Base-by-base conservation (phyloP, 2,113 vertebrate genomes). In the Gnathonemus longibarbis region DNA sequence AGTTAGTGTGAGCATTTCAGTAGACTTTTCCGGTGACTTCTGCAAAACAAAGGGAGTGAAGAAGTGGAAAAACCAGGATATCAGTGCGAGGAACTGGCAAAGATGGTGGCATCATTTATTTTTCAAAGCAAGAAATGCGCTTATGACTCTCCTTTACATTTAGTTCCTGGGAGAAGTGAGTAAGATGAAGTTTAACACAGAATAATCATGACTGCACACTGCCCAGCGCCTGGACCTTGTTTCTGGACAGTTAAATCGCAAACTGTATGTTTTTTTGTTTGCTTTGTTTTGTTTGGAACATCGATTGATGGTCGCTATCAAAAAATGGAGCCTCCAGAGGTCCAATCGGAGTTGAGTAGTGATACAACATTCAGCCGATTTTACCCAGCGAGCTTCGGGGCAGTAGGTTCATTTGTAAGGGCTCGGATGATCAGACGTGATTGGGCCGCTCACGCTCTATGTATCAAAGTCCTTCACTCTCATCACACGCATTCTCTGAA, bases 91-190 rank as follows among this genome's bases (percentile, higher is more conserved):
- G 96, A 97, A 9, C 96, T 95, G 95, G 95, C 96, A 96, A 94
- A 95, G 96, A 96, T 97, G 97, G 96, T 97, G 97, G 95, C 96
- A 96, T 96, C 96, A 95, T 97, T 97, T 96, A 95, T 97, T 96
- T 97, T 96, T 94, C 94, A 96, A 96, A 96, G 96, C 96, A 95
- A 96, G 77, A 88, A 96, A 96, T 95, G 95, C 97, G 96, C 95
- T 95, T 96, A 95, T 95, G 96, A 97, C 96, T 96, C 96, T 95
- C 96, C 94, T 96, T 96, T 96, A 97, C 95, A 97, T 96, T 96
- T 97, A 97, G 96, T 96, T 96, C 96, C 96, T 97, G 94, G 96
- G 94, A 96, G 90, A 93, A 91, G 94, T 95, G 95, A 95, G 95
- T 96, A 96, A 95, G 96, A 96, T 96, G 94, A 95, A 93, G 91